Base-by-base conservation (phyloP, 2,888 invertebrate genomes). In the Amaurobius ferox region DNA sequence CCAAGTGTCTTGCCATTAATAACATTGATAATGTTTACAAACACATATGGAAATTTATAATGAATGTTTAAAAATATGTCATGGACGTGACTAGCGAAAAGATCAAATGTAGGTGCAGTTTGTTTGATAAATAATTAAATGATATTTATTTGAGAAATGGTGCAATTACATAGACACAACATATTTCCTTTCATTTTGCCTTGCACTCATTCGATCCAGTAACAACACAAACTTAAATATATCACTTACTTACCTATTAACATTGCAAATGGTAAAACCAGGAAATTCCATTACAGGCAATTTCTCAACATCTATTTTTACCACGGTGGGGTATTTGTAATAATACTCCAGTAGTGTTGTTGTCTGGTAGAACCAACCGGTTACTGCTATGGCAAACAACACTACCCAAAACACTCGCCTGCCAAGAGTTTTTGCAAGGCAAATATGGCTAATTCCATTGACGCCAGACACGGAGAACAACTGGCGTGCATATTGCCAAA, bases 291-390 rank as follows among this genome's bases (percentile, higher is more conserved):
- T 72, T 13, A 72, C 30, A 0, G 29, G 29, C 0, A 66, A 61
- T 28, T 87, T 87, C 62, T 87, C 80, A 13, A 87, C 87, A 7
- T 78, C 55, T 26, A 81, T 80, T 23, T 81, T 71, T 9, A 87
- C 87, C 0, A 80, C 72, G 5, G 87, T 76, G 5, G 87, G 87
- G 26, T 87, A 87, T 16, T 29, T 55, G 48, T 72, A 87, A 39
- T 87, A 87, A 13, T 77, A 68, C 11, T 77, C 70, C 19, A 87
- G 64, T 0, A 80, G 67, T 0, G 78, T 62, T 0, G 80, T 73
- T 26, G 77, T 80, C 44, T 87, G 87, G 44, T 80, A 87, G 72
- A 87, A 68, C 80, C 79, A 87, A 9, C 87, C 87, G 0, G 67
- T 29, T 13, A 87, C 28, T 5, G 72, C 71, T 3, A 80, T 28